phyloP scores from a whole-genome alignment of 2,113 vertebrate genomes.

The Rhinoderma darwinii region DNA sequence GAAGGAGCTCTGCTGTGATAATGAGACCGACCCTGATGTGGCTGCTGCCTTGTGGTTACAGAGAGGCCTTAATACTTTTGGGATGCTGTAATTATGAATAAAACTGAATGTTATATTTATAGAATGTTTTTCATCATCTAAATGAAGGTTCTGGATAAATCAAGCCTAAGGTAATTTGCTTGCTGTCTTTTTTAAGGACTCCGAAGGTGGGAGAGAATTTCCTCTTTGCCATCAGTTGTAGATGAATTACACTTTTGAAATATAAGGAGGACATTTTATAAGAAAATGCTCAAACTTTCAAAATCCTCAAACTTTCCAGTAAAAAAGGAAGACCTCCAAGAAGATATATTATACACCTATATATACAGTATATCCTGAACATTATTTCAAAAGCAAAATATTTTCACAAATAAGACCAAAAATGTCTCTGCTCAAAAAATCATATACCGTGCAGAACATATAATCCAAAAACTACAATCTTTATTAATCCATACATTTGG shows the following conservation, averaged over 20 bases:
- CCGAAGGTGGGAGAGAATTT: constrained; percentile 13
- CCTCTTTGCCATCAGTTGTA: not conserved
- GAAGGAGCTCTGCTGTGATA: constrained; percentile 35
- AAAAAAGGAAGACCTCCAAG: too few relatives aligned
- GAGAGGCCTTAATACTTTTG: constrained; percentile 36
- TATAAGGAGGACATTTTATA: not conserved
- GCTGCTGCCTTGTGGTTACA: constrained; percentile 44
- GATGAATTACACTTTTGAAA: constrained; percentile 4
- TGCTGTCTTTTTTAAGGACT: not conserved
- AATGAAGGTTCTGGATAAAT: constrained; percentile 54
- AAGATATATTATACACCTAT: too few relatives aligned
- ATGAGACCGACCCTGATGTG: constrained; percentile 39
- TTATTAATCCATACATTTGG: too few relatives aligned
- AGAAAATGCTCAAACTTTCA: not conserved
- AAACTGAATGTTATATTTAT: constrained; percentile 48
- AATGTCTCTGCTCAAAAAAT: too few relatives aligned
- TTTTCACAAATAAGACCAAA: too few relatives aligned
- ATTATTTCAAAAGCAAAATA: too few relatives aligned
- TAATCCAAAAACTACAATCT: too few relatives aligned
- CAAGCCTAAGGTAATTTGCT: constrained; percentile 39
- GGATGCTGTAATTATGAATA: constrained; percentile 54
- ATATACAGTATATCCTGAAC: too few relatives aligned
- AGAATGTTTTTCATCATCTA: constrained; percentile 57
- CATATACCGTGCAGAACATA: too few relatives aligned
- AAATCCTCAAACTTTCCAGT: too few relatives aligned